phyloP scores from a whole-genome alignment of 1,140 invertebrate species.

The Araneus ventricosus region DNA sequence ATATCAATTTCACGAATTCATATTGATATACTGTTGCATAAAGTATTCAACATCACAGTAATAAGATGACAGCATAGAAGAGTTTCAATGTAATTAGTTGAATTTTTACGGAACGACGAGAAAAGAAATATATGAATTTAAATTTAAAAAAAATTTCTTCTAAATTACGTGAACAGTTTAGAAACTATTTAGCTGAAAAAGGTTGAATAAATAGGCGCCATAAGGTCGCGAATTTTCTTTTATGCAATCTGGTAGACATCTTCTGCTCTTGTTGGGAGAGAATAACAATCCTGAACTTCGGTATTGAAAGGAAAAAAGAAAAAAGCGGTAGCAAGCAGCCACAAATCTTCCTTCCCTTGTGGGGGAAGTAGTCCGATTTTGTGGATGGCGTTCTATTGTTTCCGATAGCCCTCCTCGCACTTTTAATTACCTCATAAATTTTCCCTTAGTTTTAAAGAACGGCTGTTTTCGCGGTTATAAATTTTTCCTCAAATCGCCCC shows the following conservation, averaged over 20 bases:
- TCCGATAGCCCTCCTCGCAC: neutral
- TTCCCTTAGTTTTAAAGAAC: neutral
- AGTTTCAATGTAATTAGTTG: too few relatives aligned
- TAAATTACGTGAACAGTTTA: too few relatives aligned
- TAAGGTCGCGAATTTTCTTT: too few relatives aligned
- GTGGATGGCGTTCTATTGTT: neutral
- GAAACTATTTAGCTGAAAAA: too few relatives aligned
- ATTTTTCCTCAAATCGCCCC: neutral
- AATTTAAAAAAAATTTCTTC: too few relatives aligned
- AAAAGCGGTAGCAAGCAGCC: neutral
- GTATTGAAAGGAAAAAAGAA: neutral
- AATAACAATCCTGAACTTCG: neutral
- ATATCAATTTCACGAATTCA: too few relatives aligned
- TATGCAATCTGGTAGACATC: neutral
- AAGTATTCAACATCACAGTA: too few relatives aligned
- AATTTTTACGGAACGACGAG: too few relatives aligned
- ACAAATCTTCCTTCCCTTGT: neutral
- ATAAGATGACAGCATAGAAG: too few relatives aligned
- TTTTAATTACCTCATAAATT: slow-evolving; percentile 18
- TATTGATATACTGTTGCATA: too few relatives aligned
- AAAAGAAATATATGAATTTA: too few relatives aligned
- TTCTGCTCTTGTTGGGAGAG: neutral
- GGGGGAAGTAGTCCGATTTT: neutral
- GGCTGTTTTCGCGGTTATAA: neutral
- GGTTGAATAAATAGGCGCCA: too few relatives aligned